Conservation (phyloP, 2,888 invertebrate species). For the Drosophila kambysellisi region DNA sequence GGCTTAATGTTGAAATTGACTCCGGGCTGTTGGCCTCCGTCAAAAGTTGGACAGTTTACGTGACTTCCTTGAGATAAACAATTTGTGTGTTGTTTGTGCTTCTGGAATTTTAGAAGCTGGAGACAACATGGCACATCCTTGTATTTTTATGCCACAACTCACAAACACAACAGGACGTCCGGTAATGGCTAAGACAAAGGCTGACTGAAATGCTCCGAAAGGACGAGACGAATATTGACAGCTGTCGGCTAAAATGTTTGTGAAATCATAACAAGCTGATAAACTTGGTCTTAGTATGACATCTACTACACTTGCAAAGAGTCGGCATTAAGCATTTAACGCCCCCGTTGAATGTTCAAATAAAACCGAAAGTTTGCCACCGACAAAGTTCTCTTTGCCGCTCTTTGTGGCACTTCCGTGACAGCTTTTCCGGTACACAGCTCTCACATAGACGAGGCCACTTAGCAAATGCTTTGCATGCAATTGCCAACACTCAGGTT, state of each 20-base stretch:
- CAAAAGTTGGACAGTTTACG: slow-evolving; percentile 36
- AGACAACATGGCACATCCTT: slow-evolving; percentile 24
- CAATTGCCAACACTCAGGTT: slow-evolving; percentile 18
- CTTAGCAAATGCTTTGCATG: slow-evolving; percentile 29
- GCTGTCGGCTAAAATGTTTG: slow-evolving; percentile 39
- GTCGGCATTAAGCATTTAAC: slow-evolving; percentile 42
- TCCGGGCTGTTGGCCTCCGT: neutral
- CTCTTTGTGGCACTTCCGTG: slow-evolving; percentile 56
- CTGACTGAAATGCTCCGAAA: slow-evolving; percentile 12
- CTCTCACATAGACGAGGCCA: slow-evolving; percentile 21
- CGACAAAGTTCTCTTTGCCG: slow-evolving; percentile 41
- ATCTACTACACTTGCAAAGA: slow-evolving; percentile 10
- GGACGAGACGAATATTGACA: slow-evolving; percentile 31
- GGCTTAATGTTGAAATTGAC: slow-evolving; percentile 2
- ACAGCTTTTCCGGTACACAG: slow-evolving; percentile 31
- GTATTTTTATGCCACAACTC: slow-evolving; percentile 46
- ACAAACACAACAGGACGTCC: slow-evolving; percentile 51
- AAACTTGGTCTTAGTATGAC: slow-evolving; percentile 43
- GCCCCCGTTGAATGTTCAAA: slow-evolving; percentile 21
- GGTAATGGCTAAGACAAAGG: slow-evolving; percentile 41
- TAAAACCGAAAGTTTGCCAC: slow-evolving; percentile 40
- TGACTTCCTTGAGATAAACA: slow-evolving; percentile 52
- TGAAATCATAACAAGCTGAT: slow-evolving; percentile 48
- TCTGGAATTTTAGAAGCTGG: slow-evolving; percentile 1
- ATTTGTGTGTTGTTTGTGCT: slow-evolving; percentile 28